Conservation (phyloP, 1,140 invertebrate genomes). For the Drosophila nebulosa region DNA sequence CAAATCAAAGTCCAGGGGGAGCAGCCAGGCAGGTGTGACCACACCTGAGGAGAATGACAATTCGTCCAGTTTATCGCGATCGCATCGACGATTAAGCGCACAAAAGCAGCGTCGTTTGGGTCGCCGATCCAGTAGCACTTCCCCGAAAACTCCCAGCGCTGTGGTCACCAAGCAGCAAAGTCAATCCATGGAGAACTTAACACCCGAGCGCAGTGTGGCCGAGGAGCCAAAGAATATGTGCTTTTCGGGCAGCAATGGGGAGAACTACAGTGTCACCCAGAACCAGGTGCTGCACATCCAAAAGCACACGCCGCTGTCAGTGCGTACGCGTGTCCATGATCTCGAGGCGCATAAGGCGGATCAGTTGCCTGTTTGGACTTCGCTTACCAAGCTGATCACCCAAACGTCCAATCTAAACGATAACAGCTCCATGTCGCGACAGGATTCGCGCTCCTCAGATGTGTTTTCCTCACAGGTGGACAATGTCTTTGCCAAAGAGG, state of each 20-base stretch:
- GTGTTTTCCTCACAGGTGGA: constrained; percentile 88
- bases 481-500: constrained; percentile 87
- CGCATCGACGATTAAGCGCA: constrained; percentile 61
- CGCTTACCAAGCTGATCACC: constrained; percentile 80
- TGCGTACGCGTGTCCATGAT: constrained; percentile 73
- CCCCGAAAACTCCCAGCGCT: constrained; percentile 73
- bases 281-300: constrained; percentile 92
- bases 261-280: constrained; percentile 93
- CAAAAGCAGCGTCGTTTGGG: constrained; percentile 68
- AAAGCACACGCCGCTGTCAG: constrained; percentile 81
- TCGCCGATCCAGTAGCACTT: constrained; percentile 78
- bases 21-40: constrained; percentile 17
- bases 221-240: constrained; percentile 87
- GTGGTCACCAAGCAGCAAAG: constrained; percentile 77
- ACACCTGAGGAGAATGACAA: constrained; percentile 24
- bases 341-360: constrained; percentile 65
- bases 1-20: constrained; percentile 57
- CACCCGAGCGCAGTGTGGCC: constrained; percentile 79
- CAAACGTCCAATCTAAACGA: constrained; percentile 59
- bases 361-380: constrained; percentile 82
- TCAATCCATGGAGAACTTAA: constrained; percentile 85
- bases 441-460: constrained; percentile 81
- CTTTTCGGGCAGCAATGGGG: constrained; percentile 91
- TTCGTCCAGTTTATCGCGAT: constrained; percentile 37
- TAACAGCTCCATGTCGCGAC: constrained; percentile 11